Percentiles rank a stretch among this genome's conserved stretches.
Conservation (phyloP, 2,888 invertebrate species). For the Melitaea athalia region DNA sequence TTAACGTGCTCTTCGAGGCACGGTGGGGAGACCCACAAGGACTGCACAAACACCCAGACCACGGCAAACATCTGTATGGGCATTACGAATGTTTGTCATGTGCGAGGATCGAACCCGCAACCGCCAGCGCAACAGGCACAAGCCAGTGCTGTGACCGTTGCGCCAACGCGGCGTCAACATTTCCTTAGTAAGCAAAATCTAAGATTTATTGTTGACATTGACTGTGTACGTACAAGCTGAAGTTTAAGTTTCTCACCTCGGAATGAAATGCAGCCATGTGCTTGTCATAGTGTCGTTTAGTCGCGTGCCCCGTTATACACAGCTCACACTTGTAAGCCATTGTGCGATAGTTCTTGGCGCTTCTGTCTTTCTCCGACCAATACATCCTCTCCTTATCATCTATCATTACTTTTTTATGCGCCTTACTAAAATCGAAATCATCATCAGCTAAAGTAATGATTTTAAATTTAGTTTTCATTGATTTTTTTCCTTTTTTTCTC, state of each 20-base stretch:
- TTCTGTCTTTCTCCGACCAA: conserved; percentile 42
- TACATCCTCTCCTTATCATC: conserved; percentile 52
- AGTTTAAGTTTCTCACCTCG: conserved; percentile 45
- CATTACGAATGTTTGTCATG: too few species aligned
- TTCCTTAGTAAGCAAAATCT: too few species aligned
- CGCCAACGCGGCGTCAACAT: too few species aligned
- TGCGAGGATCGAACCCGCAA: too few species aligned
- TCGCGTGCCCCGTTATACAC: conserved; percentile 51
- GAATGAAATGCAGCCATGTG: conserved; percentile 52
- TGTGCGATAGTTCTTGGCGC: conserved; percentile 36
- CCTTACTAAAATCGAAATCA: background rate
- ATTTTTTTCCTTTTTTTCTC: conserved; percentile 22
- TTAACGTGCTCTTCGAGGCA: too few species aligned
- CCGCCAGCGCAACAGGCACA: too few species aligned
- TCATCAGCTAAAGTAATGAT: conserved; percentile 25
- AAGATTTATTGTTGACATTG: background rate
- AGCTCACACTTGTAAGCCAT: conserved; percentile 54
- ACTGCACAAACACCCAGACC: too few species aligned
- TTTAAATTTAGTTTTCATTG: conserved; percentile 21
- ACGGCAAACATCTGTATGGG: too few species aligned
- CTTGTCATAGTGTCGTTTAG: conserved; percentile 42
- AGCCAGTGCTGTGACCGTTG: too few species aligned
- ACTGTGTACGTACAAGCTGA: background rate
- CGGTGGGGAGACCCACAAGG: too few species aligned
- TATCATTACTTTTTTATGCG: conserved; percentile 35